These are phyloP conservation scores for Holocentrus rufus DNA, from an alignment of 2,797 vertebrate species.

Conservation along the genomic window DNA sequence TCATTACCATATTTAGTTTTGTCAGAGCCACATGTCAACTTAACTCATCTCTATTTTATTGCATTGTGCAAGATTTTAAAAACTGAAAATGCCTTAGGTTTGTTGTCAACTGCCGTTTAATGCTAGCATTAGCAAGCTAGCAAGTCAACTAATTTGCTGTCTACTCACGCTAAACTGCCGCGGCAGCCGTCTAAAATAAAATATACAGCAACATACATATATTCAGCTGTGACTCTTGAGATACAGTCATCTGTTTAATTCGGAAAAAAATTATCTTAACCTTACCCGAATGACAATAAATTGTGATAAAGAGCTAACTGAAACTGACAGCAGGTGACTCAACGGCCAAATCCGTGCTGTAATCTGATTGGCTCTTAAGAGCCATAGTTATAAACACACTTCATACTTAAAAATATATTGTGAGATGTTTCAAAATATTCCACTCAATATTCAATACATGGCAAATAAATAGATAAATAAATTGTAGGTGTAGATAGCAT, in stretches of 20 bases:
- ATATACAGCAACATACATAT: too few species aligned
- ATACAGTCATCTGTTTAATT: background rate
- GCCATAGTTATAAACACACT: background rate
- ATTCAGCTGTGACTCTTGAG: too few species aligned
- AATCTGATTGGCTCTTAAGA: conserved; percentile 50
- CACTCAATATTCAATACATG: too few species aligned
- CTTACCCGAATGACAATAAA: background rate
- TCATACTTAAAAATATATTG: too few species aligned
- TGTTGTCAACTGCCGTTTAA: background rate
- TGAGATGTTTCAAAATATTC: too few species aligned
- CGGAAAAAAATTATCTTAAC: background rate
- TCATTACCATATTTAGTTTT: background rate
- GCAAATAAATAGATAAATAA: too few species aligned
- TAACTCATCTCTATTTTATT: too few species aligned
- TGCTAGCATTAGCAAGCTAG: background rate
- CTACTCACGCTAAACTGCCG: background rate
- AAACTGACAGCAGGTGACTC: too few species aligned
- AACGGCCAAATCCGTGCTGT: background rate
- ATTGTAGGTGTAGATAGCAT: too few species aligned
- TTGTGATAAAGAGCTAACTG: background rate
- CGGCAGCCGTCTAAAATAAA: background rate
- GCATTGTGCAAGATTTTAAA: background rate
- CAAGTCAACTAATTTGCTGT: background rate
- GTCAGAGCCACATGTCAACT: background rate
- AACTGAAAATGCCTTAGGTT: background rate